Conservation (phyloP, 1,140 invertebrate genomes). For the Musca domestica region DNA sequence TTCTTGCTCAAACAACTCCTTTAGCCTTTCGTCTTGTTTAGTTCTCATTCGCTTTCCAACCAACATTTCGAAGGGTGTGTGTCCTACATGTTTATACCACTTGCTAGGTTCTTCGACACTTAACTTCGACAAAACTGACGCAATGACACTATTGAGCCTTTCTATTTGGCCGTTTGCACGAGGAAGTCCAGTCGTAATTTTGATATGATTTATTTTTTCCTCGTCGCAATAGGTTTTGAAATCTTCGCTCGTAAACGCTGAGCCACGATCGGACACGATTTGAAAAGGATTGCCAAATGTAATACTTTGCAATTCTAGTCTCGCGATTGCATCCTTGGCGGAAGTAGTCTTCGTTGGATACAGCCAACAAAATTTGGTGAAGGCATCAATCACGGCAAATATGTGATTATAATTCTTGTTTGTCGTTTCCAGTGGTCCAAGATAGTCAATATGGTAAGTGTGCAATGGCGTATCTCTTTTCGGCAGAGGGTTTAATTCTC, state of each 20-base stretch:
- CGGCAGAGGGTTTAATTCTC: slow-evolving; percentile 40
- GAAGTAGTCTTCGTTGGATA: slow-evolving; percentile 46
- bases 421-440: slow-evolving; percentile 45
- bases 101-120: slow-evolving; percentile 33
- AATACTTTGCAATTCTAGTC: slow-evolving; percentile 6
- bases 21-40: too few species aligned
- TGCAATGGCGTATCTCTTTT: slow-evolving; percentile 38
- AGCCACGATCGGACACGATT: slow-evolving; percentile 43
- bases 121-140: slow-evolving; percentile 37
- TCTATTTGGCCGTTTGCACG: slow-evolving; percentile 45
- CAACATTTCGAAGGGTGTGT: too few species aligned
- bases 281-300: slow-evolving; percentile 34
- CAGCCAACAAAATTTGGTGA: too few species aligned
- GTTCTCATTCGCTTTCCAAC: too few species aligned
- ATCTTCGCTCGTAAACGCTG: slow-evolving; percentile 31
- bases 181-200: slow-evolving; percentile 40
- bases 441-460: slow-evolving; percentile 30
- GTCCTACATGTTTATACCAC: slow-evolving; percentile 39
- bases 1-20: too few species aligned
- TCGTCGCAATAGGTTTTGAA: slow-evolving; percentile 33
- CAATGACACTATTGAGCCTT: too few species aligned
- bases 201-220: slow-evolving; percentile 37
- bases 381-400: slow-evolving; percentile 37
- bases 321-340: slow-evolving; percentile 35
- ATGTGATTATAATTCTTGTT: slow-evolving; percentile 50